phyloP scores from a whole-genome alignment of 1,140 invertebrate species.

The Dinoponera quadriceps region DNA sequence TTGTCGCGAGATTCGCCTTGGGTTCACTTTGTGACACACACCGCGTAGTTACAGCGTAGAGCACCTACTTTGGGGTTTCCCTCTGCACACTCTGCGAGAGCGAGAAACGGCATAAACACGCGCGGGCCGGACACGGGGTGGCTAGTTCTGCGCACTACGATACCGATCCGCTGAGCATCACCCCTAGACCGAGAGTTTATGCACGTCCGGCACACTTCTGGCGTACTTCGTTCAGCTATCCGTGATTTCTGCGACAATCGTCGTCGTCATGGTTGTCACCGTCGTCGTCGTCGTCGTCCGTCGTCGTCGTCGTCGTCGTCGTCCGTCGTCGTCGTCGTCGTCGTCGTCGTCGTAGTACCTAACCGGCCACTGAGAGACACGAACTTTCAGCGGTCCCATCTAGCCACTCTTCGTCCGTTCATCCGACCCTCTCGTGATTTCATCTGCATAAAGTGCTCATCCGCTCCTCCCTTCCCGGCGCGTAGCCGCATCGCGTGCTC shows the following conservation, averaged over 20 bases:
- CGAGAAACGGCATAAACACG: slow-evolving; percentile 73
- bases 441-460: slow-evolving; percentile 81
- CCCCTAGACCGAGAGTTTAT: slow-evolving; percentile 74
- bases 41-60: slow-evolving; percentile 85
- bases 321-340: background rate
- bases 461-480: slow-evolving; percentile 76
- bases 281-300: slow-evolving; percentile 6
- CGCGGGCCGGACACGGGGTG: slow-evolving; percentile 74
- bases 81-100: slow-evolving; percentile 83
- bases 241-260: slow-evolving; percentile 63
- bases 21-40: slow-evolving; percentile 84
- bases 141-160: slow-evolving; percentile 79
- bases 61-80: slow-evolving; percentile 83
- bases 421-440: slow-evolving; percentile 82
- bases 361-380: slow-evolving; percentile 71
- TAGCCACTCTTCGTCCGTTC: slow-evolving; percentile 81
- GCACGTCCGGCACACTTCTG: slow-evolving; percentile 75
- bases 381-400: slow-evolving; percentile 73
- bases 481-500: slow-evolving; percentile 76
- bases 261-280: slow-evolving; percentile 33
- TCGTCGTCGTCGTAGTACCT: slow-evolving; percentile 62
- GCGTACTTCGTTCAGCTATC: slow-evolving; percentile 73
- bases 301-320: background rate
- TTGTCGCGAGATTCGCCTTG: slow-evolving; percentile 83
- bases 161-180: slow-evolving; percentile 79